Evolutionary conservation across 2,888 invertebrate species (phyloP).

Genomic region (Watsonalla binaria): DNA sequence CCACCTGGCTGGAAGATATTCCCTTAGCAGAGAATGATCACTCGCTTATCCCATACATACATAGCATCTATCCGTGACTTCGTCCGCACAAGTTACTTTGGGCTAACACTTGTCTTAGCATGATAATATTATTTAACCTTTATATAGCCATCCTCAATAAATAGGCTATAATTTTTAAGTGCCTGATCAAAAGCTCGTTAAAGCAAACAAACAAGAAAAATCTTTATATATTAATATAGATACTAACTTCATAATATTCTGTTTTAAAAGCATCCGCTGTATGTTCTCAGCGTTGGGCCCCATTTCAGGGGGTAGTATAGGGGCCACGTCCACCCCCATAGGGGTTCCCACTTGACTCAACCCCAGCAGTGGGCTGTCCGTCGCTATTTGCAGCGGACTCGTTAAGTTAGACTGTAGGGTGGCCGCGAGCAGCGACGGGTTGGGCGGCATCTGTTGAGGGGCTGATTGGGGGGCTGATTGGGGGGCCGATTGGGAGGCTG

Average conservation of each 20-base stretch:
- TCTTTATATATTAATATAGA: not conserved
- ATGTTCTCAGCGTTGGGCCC: slow-evolving; percentile 66
- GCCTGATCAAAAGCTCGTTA: too few species aligned
- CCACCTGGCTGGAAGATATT: too few species aligned
- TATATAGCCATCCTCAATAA: too few species aligned
- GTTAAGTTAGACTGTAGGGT: slow-evolving; percentile 48
- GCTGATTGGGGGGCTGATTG: too few species aligned
- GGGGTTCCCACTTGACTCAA: slow-evolving; percentile 61
- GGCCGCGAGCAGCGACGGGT: slow-evolving; percentile 35
- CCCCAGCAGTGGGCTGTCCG: slow-evolving; percentile 55
- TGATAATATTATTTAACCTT: too few species aligned
- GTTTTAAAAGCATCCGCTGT: slow-evolving; percentile 71
- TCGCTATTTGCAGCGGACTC: slow-evolving; percentile 64
- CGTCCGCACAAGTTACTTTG: too few species aligned
- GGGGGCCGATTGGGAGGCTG: not conserved
- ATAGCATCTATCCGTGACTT: too few species aligned
- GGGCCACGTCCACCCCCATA: slow-evolving; percentile 53
- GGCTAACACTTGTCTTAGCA: too few species aligned
- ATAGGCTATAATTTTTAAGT: too few species aligned
- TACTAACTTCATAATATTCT: slow-evolving; percentile 73
- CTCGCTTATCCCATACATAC: too few species aligned
- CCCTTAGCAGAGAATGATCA: too few species aligned
- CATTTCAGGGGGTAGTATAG: slow-evolving; percentile 37
- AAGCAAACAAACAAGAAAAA: too few species aligned
- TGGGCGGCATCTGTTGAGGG: slow-evolving; percentile 23